These are phyloP conservation scores for Antechinus stuartii DNA, from an alignment of 2,113 vertebrate species.

Conservation along the genomic window DNA sequence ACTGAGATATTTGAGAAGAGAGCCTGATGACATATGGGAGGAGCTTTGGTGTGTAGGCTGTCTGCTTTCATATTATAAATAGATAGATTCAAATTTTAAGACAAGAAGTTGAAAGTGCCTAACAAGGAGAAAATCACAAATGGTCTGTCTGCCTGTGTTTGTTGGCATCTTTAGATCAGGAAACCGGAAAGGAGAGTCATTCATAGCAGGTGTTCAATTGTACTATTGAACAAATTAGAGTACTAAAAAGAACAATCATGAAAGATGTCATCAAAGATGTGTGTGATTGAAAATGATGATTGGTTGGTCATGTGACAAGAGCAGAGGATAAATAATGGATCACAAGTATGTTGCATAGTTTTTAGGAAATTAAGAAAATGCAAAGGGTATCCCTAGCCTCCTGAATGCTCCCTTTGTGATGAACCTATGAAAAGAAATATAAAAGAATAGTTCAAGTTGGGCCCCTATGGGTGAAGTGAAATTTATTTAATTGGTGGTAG, in stretches of 20 bases:
- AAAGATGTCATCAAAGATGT: background rate
- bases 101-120: background rate
- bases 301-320: background rate
- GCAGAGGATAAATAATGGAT: background rate
- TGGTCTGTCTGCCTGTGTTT: background rate
- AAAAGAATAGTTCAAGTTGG: background rate
- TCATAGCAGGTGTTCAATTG: background rate
- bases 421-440: background rate
- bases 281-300: background rate
- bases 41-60: background rate
- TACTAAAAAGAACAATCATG: background rate
- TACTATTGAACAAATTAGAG: background rate
- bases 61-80: background rate
- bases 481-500: background rate
- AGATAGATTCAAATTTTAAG: background rate
- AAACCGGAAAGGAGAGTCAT: background rate
- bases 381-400: background rate
- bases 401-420: background rate
- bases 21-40: background rate
- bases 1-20: background rate
- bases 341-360: background rate
- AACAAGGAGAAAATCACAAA: background rate
- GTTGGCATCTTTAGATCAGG: background rate
- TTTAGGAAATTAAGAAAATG: background rate
- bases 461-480: background rate